Percentiles rank a stretch among this genome's conserved stretches.
Evolutionary conservation across 2,888 invertebrate species (phyloP).

Genomic region (Pachymerium ferrugineum): DNA sequence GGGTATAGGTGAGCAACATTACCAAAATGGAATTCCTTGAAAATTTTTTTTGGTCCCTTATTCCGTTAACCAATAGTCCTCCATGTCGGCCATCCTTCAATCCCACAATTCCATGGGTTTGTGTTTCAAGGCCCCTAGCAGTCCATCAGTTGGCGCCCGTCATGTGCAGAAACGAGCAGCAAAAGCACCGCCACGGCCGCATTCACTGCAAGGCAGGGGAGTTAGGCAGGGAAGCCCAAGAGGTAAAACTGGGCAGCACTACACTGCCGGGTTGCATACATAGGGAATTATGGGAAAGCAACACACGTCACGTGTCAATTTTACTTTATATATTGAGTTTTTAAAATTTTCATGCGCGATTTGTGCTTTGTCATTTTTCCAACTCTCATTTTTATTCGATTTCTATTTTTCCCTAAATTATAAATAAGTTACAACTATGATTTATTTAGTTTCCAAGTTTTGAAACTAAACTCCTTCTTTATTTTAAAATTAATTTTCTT

Average conservation of each 20-base stretch:
- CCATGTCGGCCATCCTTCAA: not conserved
- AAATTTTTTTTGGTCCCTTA: not conserved
- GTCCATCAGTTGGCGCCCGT: slow-evolving; percentile 16
- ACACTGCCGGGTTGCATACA: not conserved
- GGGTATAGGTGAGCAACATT: not conserved
- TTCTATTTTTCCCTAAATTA: not conserved
- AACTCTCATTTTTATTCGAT: not conserved
- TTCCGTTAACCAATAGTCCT: not conserved
- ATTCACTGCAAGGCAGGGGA: slow-evolving; percentile 3
- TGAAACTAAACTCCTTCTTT: no score
- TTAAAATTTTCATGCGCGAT: not conserved
- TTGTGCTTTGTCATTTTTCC: not conserved
- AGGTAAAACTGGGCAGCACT: slow-evolving; percentile 13
- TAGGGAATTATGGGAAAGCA: not conserved
- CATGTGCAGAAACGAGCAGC: slow-evolving; percentile 13
- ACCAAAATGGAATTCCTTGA: not conserved
- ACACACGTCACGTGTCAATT: not conserved
- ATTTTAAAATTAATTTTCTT: no score
- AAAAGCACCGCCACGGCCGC: slow-evolving; percentile 16
- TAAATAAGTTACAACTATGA: no score
- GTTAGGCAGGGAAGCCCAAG: slow-evolving; percentile 4
- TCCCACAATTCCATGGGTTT: not conserved
- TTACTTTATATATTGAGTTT: not conserved
- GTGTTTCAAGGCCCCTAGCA: not conserved
- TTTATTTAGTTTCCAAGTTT: no score